phyloP scores from a whole-genome alignment of 2,113 vertebrate species.

The Enhydra lutris region DNA sequence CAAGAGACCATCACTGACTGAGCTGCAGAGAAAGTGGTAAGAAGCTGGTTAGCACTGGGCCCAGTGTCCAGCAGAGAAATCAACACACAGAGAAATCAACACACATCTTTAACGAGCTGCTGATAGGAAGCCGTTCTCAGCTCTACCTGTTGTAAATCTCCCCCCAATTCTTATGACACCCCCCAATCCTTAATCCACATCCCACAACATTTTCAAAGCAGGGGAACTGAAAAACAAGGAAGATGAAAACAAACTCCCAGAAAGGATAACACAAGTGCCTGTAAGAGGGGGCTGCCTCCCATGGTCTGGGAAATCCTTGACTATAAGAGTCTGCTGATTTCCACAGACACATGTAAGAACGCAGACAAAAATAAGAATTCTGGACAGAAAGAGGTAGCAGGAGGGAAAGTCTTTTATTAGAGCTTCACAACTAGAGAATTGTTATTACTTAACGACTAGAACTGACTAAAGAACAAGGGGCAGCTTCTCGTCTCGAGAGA shows the following conservation, averaged over 20 bases:
- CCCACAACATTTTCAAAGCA: background rate
- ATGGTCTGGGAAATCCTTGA: background rate
- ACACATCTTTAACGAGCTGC: background rate
- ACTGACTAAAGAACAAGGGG: conserved; percentile 70
- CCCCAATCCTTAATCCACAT: background rate
- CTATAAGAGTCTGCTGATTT: background rate
- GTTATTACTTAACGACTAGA: conserved; percentile 35
- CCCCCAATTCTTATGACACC: background rate
- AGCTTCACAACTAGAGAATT: conserved; percentile 63
- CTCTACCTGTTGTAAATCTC: background rate
- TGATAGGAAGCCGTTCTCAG: background rate
- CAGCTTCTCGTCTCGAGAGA: conserved; percentile 66
- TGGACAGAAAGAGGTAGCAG: background rate
- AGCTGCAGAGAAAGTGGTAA: background rate
- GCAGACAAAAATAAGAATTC: conserved; percentile 60
- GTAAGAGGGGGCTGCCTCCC: background rate
- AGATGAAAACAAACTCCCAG: background rate
- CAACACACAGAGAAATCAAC: conserved; percentile 42
- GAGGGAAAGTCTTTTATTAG: conserved; percentile 53
- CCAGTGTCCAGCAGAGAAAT: conserved; percentile 10
- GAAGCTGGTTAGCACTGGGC: background rate
- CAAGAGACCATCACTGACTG: background rate
- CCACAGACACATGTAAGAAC: conserved; percentile 40
- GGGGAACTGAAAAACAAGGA: background rate
- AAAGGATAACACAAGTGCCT: background rate